A percentile compares a stretch with the other conserved stretches of the same genome.
These are phyloP conservation scores for Drosophila fuyamai DNA, from an alignment of 1,140 invertebrate genomes.

Conservation along the genomic window DNA sequence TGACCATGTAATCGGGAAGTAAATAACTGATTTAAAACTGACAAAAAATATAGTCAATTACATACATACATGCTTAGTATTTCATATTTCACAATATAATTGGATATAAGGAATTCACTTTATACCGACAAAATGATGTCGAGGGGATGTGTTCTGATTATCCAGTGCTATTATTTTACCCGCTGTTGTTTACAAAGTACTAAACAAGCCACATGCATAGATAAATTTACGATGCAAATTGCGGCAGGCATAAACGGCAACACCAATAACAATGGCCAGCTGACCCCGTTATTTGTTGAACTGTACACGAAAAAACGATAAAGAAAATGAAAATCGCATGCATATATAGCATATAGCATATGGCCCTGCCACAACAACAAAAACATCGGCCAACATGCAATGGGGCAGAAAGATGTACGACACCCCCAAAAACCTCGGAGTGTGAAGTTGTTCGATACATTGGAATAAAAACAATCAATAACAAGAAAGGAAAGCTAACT, in stretches of 20 bases:
- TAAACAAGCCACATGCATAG: slow-evolving; percentile 22
- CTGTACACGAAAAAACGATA: slow-evolving; percentile 64
- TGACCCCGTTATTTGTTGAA: slow-evolving; percentile 80
- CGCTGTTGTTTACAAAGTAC: slow-evolving; percentile 15
- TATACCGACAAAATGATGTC: too few relatives aligned
- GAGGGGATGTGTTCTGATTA: not conserved
- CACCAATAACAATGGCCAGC: slow-evolving; percentile 68
- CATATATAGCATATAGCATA: slow-evolving; percentile 23
- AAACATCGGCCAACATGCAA: slow-evolving; percentile 37
- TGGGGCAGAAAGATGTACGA: slow-evolving; percentile 49
- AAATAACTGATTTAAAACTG: too few relatives aligned
- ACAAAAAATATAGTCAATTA: too few relatives aligned
- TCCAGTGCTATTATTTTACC: not conserved
- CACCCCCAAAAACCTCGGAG: slow-evolving; percentile 21
- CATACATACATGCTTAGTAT: too few relatives aligned
- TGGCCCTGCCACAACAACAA: slow-evolving; percentile 34
- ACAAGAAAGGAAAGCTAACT: too few relatives aligned
- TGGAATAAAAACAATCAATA: slow-evolving; percentile 62
- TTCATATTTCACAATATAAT: too few relatives aligned
- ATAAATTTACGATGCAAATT: slow-evolving; percentile 59
- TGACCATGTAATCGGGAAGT: too few relatives aligned
- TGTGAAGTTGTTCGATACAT: slow-evolving; percentile 43
- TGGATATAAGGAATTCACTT: too few relatives aligned
- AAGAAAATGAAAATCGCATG: slow-evolving; percentile 54
- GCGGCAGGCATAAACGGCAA: slow-evolving; percentile 65